These are phyloP conservation scores for Mionectes macconnelli DNA, from an alignment of 2,113 vertebrate species.

Conservation along the genomic window DNA sequence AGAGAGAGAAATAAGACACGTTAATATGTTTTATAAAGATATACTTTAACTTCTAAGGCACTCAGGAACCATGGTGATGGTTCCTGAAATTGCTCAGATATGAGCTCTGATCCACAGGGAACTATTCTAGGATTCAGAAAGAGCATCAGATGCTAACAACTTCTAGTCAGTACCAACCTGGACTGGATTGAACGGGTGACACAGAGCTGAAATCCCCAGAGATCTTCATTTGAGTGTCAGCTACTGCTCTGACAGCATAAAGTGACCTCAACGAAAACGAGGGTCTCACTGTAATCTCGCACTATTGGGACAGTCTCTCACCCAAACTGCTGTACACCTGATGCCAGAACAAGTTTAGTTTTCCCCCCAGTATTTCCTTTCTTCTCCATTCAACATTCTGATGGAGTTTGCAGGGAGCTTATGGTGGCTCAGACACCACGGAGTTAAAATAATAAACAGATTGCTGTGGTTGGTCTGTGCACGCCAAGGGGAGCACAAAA, in stretches of 20 bases:
- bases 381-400: not conserved
- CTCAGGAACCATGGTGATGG: slow-evolving; percentile 65
- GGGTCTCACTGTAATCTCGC: not conserved
- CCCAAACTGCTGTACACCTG: not conserved
- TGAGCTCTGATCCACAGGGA: slow-evolving; percentile 47
- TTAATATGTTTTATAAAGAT: slow-evolving; percentile 39
- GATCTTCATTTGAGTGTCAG: not conserved
- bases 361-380: not conserved
- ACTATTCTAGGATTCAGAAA: not conserved
- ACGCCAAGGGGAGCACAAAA: not conserved
- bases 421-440: not conserved
- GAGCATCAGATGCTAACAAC: not conserved
- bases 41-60: slow-evolving; percentile 42
- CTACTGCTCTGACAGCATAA: not conserved
- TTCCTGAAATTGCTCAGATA: slow-evolving; percentile 36
- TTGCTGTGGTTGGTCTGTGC: not conserved
- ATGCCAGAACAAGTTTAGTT: not conserved
- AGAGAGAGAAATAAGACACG: not conserved
- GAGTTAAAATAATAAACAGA: not conserved
- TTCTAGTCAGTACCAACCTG: not conserved
- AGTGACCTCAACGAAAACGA: not conserved
- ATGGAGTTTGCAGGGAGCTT: not conserved
- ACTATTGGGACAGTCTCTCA: not conserved
- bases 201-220: not conserved
- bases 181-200: not conserved